Base-by-base conservation (phyloP, 2,797 vertebrate genomes). In the Tapera naevia region DNA sequence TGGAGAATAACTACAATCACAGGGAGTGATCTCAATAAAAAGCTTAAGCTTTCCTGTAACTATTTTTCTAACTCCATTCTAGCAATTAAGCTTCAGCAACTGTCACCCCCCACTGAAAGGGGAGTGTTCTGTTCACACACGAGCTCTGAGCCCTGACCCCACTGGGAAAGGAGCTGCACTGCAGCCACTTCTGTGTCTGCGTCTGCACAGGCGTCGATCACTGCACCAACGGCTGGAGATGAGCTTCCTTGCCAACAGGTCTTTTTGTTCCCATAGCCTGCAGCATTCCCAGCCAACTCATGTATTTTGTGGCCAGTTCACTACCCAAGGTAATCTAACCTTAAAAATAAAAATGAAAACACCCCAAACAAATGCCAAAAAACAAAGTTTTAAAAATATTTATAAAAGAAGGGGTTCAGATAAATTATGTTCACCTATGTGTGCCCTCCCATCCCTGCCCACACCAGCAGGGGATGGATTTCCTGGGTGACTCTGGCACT, bases 191-290 rank as follows among this genome's bases (percentile, higher is more conserved):
- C 24, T 57, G 62, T 30, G 43, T 22, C 45, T 57, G 45, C 54
- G 35, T 57, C 70, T 18, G 50, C 57, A 64, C 45, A 32, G 58
- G 3, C 3, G 0, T 2, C 7, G 0, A 0, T 2, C 6, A 0
- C 32, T 41, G 43, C 1, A 23, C 58, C 27, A 74, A 17, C 2
- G 1, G 30, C 13, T 43, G 17, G 61, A 17, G 27, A 6, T 7
- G 73, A 73, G 21, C 5, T n/a, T 86, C 37, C 15, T 16, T 18
- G 35, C 56, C 27, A 23, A 1, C 1, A 16, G 48, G 1, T 2
- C 14, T 7, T 32, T 48, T 43, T 71, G 17, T 24, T 61, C 45
- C 67, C 18, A 4, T 32, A 60, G 45, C 35, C 33, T 46, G 19
- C 30, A 71, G 53, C 46, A 76, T 35, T 3, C 33, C 37, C 50